Percentiles rank a stretch among this genome's conserved stretches.
These are phyloP conservation scores for Melangyna quadrimaculata DNA, from an alignment of 2,888 invertebrate species.

Conservation along the genomic window DNA sequence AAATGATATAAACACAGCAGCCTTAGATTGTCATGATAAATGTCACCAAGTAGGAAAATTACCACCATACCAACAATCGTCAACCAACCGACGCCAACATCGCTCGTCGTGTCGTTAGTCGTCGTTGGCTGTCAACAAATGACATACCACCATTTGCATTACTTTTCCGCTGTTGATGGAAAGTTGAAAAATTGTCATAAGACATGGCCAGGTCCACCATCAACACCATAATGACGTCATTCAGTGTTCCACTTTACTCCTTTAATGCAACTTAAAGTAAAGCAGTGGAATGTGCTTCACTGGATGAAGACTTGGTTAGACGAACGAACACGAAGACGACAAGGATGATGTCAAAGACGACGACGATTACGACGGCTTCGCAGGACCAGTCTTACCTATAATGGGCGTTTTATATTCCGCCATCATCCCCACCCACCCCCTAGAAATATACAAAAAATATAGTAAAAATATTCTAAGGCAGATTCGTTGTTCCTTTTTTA, in stretches of 20 bases:
- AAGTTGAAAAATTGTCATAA: slow-evolving; percentile 49
- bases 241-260: slow-evolving; percentile 9
- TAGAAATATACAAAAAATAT: slow-evolving; percentile 20
- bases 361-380: neutral
- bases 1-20: slow-evolving; percentile 21
- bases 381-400: slow-evolving; percentile 43
- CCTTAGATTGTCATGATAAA: slow-evolving; percentile 59
- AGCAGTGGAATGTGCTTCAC: slow-evolving; percentile 10
- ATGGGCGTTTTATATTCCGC: slow-evolving; percentile 44
- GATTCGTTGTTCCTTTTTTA: slow-evolving; percentile 25
- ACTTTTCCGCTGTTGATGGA: slow-evolving; percentile 9
- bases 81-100: too few relatives aligned
- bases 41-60: slow-evolving; percentile 32
- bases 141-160: slow-evolving; percentile 27
- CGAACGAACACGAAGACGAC: neutral
- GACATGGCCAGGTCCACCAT: slow-evolving; percentile 33
- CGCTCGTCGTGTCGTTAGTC: neutral
- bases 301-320: neutral
- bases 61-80: slow-evolving; percentile 17
- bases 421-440: neutral
- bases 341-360: neutral
- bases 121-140: slow-evolving; percentile 50
- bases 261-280: neutral
- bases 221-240: slow-evolving; percentile 47
- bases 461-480: slow-evolving; percentile 30